Evolutionary conservation across 2,888 invertebrate genomes (phyloP).

Genomic region (Brachypterus glaber): DNA sequence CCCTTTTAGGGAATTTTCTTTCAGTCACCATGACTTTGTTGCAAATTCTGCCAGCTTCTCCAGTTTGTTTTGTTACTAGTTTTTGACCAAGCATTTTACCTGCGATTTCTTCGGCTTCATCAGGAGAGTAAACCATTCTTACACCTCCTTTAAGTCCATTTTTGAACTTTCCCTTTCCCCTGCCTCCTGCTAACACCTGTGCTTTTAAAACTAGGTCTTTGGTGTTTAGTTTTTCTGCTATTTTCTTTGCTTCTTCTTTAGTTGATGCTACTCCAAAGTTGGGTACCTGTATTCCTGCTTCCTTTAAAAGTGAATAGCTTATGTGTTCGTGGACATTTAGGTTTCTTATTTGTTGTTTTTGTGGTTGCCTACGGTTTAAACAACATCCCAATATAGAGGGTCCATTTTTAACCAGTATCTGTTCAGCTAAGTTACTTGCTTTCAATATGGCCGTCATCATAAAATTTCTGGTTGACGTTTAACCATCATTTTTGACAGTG

Average conservation of each 20-base stretch:
- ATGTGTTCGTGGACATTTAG: constrained; percentile 93
- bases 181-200: constrained; percentile 86
- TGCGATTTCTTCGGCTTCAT: constrained; percentile 71
- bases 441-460: too few species aligned
- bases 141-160: constrained; percentile 93
- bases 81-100: constrained; percentile 85
- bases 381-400: too few species aligned
- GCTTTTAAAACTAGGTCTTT: constrained; percentile 81
- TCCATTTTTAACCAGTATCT: too few species aligned
- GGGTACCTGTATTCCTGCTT: constrained; percentile 82
- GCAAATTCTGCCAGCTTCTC: constrained; percentile 84
- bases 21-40: constrained; percentile 95
- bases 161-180: constrained; percentile 88
- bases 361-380: constrained; percentile 43
- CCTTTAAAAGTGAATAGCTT: constrained; percentile 78
- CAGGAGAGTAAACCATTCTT: constrained; percentile 76
- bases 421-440: too few species aligned
- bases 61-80: constrained; percentile 93
- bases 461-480: too few species aligned
- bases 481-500: too few species aligned
- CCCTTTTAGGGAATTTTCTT: constrained; percentile 90
- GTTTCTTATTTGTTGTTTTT: constrained; percentile 60
- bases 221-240: constrained; percentile 65
- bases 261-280: constrained; percentile 83
- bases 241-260: constrained; percentile 64